Conservation (phyloP, 1,140 invertebrate species). For the Cyphomyrmex costatus region DNA sequence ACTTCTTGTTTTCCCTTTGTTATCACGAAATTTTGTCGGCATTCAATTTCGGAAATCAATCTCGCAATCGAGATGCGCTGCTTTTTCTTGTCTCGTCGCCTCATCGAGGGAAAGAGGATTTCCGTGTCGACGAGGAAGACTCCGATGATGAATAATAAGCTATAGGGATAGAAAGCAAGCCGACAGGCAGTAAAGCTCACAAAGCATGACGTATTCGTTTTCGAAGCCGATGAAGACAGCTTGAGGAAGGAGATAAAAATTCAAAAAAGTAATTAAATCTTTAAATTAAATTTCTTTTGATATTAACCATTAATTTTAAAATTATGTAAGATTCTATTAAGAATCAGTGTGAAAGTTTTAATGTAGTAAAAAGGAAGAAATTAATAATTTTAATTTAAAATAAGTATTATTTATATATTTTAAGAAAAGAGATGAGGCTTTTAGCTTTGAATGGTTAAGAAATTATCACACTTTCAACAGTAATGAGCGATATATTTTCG, state of each 20-base stretch:
- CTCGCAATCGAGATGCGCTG: background rate
- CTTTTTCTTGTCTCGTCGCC: constrained; percentile 33
- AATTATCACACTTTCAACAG: constrained; percentile 4
- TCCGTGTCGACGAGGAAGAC: constrained; percentile 48
- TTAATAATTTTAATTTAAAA: background rate
- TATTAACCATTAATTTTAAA: background rate
- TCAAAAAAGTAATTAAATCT: background rate
- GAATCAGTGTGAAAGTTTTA: background rate
- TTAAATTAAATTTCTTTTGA: background rate
- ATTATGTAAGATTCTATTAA: background rate
- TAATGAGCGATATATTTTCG: constrained; percentile 53
- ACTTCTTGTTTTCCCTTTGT: background rate
- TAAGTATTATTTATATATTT: constrained; percentile 15
- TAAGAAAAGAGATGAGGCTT: background rate
- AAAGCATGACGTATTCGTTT: constrained; percentile 37
- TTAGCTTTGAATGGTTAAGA: background rate
- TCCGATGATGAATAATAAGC: constrained; percentile 59
- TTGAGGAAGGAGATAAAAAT: constrained; percentile 3
- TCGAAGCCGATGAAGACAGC: background rate
- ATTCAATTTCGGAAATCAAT: constrained; percentile 49
- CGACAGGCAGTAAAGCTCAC: background rate
- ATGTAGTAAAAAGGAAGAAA: background rate
- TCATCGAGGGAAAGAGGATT: constrained; percentile 51
- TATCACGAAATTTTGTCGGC: background rate
- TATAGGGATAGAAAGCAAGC: constrained; percentile 37